Conservation (phyloP, 2,113 vertebrate species). For the Callaeas wilsoni region DNA sequence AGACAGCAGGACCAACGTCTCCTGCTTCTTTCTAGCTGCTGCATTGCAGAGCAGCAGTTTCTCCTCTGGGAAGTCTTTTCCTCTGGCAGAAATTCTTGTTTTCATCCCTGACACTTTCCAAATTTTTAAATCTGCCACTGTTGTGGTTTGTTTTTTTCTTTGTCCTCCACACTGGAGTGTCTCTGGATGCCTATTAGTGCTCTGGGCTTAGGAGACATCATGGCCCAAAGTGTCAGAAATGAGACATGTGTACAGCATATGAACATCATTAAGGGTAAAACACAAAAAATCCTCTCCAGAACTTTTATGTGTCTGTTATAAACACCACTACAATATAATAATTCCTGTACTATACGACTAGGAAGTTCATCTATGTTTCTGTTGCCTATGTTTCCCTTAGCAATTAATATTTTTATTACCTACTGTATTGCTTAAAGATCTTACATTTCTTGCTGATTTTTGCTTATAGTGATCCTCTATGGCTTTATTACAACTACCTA, state of each 20-base stretch:
- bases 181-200: background rate
- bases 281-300: background rate
- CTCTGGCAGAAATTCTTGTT: background rate
- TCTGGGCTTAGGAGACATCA: background rate
- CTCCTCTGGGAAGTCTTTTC: background rate
- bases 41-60: rapidly evolving
- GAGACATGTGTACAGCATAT: background rate
- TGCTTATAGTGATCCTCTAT: background rate
- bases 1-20: background rate
- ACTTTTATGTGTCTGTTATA: background rate
- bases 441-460: background rate
- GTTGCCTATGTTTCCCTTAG: background rate
- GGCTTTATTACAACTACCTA: background rate
- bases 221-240: background rate
- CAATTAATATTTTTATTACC: background rate
- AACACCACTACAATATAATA: background rate
- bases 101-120: background rate
- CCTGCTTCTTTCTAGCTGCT: background rate
- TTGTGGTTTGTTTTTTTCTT: background rate
- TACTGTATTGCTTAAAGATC: background rate
- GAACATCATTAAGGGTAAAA: background rate
- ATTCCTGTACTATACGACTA: background rate
- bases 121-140: background rate
- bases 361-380: background rate
- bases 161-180: background rate